phyloP scores from a whole-genome alignment of 2,797 vertebrate genomes.

The Distichodus sexfasciatus region DNA sequence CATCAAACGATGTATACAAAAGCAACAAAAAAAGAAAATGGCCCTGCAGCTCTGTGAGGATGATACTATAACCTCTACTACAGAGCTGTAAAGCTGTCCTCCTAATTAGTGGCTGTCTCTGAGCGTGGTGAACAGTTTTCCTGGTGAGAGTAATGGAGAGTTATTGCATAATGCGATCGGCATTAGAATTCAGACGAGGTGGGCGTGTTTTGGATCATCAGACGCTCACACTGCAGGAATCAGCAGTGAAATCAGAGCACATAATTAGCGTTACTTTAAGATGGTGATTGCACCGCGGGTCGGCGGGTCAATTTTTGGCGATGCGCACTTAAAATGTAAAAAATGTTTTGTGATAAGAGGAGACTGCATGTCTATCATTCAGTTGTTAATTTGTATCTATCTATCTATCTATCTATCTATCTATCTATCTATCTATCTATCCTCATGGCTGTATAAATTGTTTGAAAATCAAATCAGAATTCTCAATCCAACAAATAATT shows the following conservation, averaged over 20 bases:
- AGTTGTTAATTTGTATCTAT: too few relatives aligned
- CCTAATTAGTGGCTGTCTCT: slow-evolving; percentile 37
- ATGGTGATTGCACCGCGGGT: slow-evolving; percentile 22
- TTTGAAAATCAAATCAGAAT: too few relatives aligned
- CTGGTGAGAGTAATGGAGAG: slow-evolving; percentile 30
- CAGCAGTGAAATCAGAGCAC: slow-evolving; percentile 29
- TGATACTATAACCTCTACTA: slow-evolving; percentile 21
- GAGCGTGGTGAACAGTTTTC: slow-evolving; percentile 20
- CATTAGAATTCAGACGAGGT: slow-evolving; percentile 21
- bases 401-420: too few relatives aligned
- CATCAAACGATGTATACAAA: not conserved
- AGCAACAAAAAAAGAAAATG: not conserved
- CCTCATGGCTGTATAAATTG: too few relatives aligned
- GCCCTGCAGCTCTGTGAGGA: not conserved
- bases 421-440: too few relatives aligned
- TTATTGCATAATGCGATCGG: slow-evolving; percentile 29
- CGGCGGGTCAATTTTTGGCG: slow-evolving; percentile 5
- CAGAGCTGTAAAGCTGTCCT: slow-evolving; percentile 31
- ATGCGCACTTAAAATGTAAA: not conserved
- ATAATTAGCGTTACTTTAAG: slow-evolving; percentile 21
- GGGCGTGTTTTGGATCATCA: slow-evolving; percentile 29
- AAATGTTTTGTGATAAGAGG: not conserved
- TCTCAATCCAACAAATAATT: too few relatives aligned
- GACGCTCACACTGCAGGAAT: slow-evolving; percentile 24
- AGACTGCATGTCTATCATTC: not conserved